Base-by-base conservation (phyloP, 2,888 invertebrate genomes). In the Watsonalla binaria region DNA sequence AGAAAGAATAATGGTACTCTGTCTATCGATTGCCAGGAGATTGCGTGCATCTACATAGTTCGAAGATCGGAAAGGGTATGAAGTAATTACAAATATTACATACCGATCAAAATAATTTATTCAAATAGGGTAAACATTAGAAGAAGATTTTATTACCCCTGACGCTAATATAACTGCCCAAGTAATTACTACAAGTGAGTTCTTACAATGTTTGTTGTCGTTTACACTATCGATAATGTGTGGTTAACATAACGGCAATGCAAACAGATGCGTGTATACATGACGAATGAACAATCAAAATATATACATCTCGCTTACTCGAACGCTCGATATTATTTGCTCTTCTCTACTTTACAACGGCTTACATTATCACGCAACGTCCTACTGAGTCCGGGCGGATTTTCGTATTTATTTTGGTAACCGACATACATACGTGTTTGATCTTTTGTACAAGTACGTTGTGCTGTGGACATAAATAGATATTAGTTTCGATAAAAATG, bases 351-450 rank as follows among this genome's bases (percentile, higher is more conserved):
- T 37, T 51, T 13, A 11, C 8, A 6, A 42, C 51, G 13, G 37
- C 42, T 7, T 39, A 37, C 51, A 45, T 53, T 42, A 45, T 33
- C 47, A 39, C 50, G 51, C 48, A 24, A 6, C 34, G 42, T 7
- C 52, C 47, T 56, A 45, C 55, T 53, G 56, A 54, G 35, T 62
- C 67, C 62, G 59, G 63, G 61, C 61, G 65, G 63, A 60, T 60
- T 59, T 63, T 63, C 68, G 60, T 62, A 66, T 72, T 70, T 70
- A 67, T 71, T 70, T 72, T 70, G 61, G 39, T 56, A 60, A 57
- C 59, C 54, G 49, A 56, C 58, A 58, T 59, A 62, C 57, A 65
- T 55, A 63, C 60, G 61, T 55, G 56, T 51, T 57, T 51, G 60
- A 59, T 59, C 59, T 57, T 58, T 58, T 50, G 59, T 50, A 51